Evolutionary conservation across 2,113 vertebrate genomes (phyloP).

Genomic region (Macquaria australasica): DNA sequence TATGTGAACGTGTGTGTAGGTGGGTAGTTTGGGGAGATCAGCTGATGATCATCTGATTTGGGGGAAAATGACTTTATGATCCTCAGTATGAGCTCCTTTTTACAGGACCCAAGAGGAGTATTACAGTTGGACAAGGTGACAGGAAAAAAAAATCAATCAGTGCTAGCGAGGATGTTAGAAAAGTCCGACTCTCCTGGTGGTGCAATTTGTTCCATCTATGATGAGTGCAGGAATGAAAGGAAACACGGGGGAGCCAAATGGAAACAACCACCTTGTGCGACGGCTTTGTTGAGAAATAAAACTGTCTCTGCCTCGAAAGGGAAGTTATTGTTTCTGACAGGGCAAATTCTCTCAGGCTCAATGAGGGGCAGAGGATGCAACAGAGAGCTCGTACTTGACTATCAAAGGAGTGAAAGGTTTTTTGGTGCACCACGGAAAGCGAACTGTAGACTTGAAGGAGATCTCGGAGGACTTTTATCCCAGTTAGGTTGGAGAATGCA

Average conservation of each 20-base stretch:
- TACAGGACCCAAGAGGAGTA: constrained; percentile 13
- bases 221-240: constrained; percentile 58
- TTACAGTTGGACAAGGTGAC: constrained; percentile 25
- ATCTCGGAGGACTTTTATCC: constrained; percentile 55
- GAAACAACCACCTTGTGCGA: constrained; percentile 71
- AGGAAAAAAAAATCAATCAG: constrained; percentile 30
- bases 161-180: constrained; percentile 15
- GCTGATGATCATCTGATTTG: constrained; percentile 30
- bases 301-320: constrained; percentile 60
- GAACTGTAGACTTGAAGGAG: constrained; percentile 36
- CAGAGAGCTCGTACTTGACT: constrained; percentile 43
- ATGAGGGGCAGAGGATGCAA: constrained; percentile 44
- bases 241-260: constrained; percentile 71
- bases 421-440: constrained; percentile 35
- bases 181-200: constrained; percentile 57
- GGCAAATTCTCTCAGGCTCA: constrained; percentile 65
- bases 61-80: neutral
- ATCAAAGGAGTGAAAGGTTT: constrained; percentile 38
- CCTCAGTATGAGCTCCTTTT: constrained; percentile 5
- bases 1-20: constrained; percentile 11
- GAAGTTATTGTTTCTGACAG: constrained; percentile 79
- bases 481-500: constrained; percentile 51
- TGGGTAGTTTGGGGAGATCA: neutral
- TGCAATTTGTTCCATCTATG: constrained; percentile 64
- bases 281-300: constrained; percentile 65